These are phyloP conservation scores for Protonemura montana DNA, from an alignment of 2,888 invertebrate genomes.

Conservation along the genomic window DNA sequence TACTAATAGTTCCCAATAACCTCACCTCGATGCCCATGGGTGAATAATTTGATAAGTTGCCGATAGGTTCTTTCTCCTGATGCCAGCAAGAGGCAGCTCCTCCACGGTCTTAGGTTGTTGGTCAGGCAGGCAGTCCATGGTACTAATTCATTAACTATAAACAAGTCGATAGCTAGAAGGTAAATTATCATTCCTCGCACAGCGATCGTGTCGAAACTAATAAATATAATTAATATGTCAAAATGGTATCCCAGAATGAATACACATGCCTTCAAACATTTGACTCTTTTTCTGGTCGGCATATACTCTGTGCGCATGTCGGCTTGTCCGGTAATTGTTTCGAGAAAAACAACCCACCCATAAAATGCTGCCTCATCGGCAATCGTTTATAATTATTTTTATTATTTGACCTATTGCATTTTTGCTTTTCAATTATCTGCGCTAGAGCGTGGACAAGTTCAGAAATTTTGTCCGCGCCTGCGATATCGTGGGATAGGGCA, in stretches of 20 bases:
- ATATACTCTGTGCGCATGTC: background rate
- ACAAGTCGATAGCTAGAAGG: constrained; percentile 10
- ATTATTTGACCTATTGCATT: background rate
- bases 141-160: constrained; percentile 20
- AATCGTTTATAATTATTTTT: background rate
- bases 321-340: background rate
- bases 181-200: constrained; percentile 16
- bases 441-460: background rate
- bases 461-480: background rate
- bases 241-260: constrained; percentile 10
- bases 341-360: background rate
- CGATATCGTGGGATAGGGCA: background rate
- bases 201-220: constrained; percentile 16
- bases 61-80: background rate
- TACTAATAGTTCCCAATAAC: background rate
- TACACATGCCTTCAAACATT: background rate
- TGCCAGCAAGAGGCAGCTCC: background rate
- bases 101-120: background rate
- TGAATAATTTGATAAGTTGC: background rate
- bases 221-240: constrained; percentile 23
- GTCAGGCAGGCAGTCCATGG: background rate
- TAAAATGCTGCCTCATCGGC: background rate
- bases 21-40: background rate
- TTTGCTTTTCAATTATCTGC: background rate
- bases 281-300: constrained; percentile 4